Base-by-base conservation (phyloP, 2,113 vertebrate genomes). In the Scomber colias region DNA sequence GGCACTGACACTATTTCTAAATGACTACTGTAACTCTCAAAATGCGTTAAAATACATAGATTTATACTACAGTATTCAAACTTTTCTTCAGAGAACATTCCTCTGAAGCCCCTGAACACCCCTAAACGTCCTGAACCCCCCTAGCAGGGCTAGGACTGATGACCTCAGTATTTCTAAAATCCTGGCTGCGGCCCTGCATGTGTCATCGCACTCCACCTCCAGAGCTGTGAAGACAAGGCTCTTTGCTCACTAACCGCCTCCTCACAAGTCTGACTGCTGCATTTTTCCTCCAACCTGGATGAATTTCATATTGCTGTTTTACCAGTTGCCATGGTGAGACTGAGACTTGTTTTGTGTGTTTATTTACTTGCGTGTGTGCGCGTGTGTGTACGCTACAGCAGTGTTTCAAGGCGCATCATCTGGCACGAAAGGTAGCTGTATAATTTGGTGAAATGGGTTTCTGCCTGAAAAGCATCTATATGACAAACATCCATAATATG, bases 291-390 rank as follows among this genome's bases (percentile, higher is more conserved):
- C 21, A 64, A 70, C 71, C 0, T 27, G 70, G 73, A 63, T 79
- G 56, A 65, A 81, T 90, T 86, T 83, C 69, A 81, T 74, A 3
- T 79, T 57, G 60, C 75, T 75, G 60, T 86, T 88, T 83, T 66
- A 77, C 79, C 78, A 65, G 89, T 91, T 91, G 84, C 91, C 86
- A 87, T 88, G 76, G 88, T 86, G 79, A 90, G 71, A 57, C 15
- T 4, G 27, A 79, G 83, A 68, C 73, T 69, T 69, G 68, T 76
- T 78, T 48, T 48, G 24, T 71, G 64, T 83, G 81, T 80, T 80
- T 91, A 75, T 84, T 74, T 86, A 55, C 45, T 63, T 63, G 66
- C 31, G 31, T 57, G 50, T 57, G 21, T 63, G 71, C 48, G 31
- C 46, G 56, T 45, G 21, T 76, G 81, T 63, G 62, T 4, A 5